phyloP scores from a whole-genome alignment of 2,888 invertebrate species.

The Graphium colonna region DNA sequence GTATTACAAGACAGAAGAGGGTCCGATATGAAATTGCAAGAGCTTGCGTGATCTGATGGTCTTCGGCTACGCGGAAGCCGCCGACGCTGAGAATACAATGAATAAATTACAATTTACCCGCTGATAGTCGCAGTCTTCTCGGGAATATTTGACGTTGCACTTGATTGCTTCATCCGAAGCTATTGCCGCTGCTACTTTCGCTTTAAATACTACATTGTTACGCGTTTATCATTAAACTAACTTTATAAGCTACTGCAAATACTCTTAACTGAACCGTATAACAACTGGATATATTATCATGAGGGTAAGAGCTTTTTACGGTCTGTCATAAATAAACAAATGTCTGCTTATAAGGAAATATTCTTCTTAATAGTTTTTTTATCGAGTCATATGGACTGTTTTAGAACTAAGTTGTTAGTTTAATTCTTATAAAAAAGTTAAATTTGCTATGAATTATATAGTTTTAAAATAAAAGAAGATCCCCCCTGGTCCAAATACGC shows the following conservation, averaged over 20 bases:
- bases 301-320: not conserved
- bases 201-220: not conserved
- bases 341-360: not conserved
- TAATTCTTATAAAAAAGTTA: not conserved
- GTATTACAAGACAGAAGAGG: constrained; percentile 33
- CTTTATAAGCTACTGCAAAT: too few species aligned
- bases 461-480: not conserved
- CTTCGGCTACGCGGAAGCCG: constrained; percentile 15
- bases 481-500: not conserved
- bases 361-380: not conserved
- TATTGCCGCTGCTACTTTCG: not conserved
- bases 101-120: constrained; percentile 1
- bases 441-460: not conserved
- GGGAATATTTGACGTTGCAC: not conserved
- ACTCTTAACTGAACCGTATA: too few species aligned
- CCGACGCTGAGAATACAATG: not conserved
- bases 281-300: not conserved
- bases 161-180: not conserved
- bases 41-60: constrained; percentile 19
- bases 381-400: not conserved
- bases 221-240: too few species aligned
- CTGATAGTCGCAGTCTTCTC: not conserved
- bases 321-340: not conserved
- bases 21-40: constrained; percentile 27
- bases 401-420: not conserved